Percentiles rank a stretch among this genome's conserved stretches.
Conservation (phyloP, 1,140 invertebrate genomes). For the Lysiphlebus fabarum region DNA sequence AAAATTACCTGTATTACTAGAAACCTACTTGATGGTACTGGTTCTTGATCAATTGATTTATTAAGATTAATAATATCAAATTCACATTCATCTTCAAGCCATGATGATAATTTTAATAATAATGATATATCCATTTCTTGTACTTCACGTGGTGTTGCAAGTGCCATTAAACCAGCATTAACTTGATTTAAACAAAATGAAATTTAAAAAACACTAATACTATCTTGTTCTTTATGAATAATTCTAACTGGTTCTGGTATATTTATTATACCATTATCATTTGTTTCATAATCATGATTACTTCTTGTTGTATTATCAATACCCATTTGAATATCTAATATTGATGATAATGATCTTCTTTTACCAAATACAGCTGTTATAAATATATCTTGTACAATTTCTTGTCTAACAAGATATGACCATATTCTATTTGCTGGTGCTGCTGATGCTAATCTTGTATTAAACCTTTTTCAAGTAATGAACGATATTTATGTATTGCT, state of each 20-base stretch:
- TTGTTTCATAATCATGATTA: constrained; percentile 44
- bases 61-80: constrained; percentile 87
- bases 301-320: constrained; percentile 44
- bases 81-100: constrained; percentile 94
- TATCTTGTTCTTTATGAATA: constrained; percentile 98
- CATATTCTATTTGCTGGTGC: constrained; percentile 85
- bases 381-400: constrained; percentile 91
- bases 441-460: constrained; percentile 69
- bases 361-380: constrained; percentile 92
- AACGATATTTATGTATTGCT: constrained; percentile 89
- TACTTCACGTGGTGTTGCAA: constrained; percentile 93
- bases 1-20: constrained; percentile 77
- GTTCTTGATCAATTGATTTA: constrained; percentile 72
- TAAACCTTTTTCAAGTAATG: constrained; percentile 83
- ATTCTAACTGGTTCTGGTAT: constrained; percentile 84
- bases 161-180: constrained; percentile 77
- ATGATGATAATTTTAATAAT: constrained; percentile 80
- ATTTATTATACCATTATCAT: constrained; percentile 53
- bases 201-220: too few species aligned
- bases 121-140: constrained; percentile 96
- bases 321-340: constrained; percentile 50
- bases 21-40: constrained; percentile 73
- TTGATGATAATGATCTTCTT: constrained; percentile 54
- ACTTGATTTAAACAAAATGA: constrained; percentile 94
- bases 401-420: constrained; percentile 90